Evolutionary conservation across 1,140 invertebrate species (phyloP).

Genomic region (Diabrotica undecimpunctata): DNA sequence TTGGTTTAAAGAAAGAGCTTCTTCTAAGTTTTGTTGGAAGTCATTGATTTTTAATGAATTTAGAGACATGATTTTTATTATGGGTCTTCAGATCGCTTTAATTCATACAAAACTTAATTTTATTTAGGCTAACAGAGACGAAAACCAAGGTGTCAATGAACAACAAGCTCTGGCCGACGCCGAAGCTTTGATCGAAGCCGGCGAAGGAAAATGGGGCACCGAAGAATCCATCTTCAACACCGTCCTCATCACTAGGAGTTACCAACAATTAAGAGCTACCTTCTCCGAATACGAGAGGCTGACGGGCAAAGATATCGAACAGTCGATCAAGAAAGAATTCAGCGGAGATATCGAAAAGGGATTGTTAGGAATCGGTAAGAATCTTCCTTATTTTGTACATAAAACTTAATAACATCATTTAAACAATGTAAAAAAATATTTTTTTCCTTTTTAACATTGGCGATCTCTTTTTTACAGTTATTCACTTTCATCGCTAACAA

Average conservation of each 20-base stretch:
- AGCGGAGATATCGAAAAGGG: constrained; percentile 81
- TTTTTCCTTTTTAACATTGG: no score
- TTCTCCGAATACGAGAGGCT: constrained; percentile 76
- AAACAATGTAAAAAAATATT: no score
- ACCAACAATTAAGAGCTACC: constrained; percentile 75
- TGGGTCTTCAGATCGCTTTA: no score
- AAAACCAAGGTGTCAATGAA: constrained; percentile 68
- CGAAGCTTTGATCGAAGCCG: constrained; percentile 65
- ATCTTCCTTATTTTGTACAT: not conserved
- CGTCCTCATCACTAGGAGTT: constrained; percentile 75
- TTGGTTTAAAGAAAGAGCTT: no score
- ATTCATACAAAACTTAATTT: no score
- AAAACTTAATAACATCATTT: no score
- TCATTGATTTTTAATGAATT: no score
- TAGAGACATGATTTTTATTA: no score
- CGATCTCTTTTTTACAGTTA: no score
- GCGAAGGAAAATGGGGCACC: constrained; percentile 79
- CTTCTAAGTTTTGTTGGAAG: no score
- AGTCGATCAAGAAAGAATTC: constrained; percentile 85
- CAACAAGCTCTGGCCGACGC: constrained; percentile 67
- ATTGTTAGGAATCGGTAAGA: constrained; percentile 79
- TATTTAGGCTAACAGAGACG: constrained; percentile 66
- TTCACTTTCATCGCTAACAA: no score
- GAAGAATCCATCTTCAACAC: constrained; percentile 83
- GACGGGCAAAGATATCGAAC: constrained; percentile 75